These are phyloP conservation scores for Lasioglossum pauxillum DNA, from an alignment of 2,888 invertebrate species.

Conservation along the genomic window DNA sequence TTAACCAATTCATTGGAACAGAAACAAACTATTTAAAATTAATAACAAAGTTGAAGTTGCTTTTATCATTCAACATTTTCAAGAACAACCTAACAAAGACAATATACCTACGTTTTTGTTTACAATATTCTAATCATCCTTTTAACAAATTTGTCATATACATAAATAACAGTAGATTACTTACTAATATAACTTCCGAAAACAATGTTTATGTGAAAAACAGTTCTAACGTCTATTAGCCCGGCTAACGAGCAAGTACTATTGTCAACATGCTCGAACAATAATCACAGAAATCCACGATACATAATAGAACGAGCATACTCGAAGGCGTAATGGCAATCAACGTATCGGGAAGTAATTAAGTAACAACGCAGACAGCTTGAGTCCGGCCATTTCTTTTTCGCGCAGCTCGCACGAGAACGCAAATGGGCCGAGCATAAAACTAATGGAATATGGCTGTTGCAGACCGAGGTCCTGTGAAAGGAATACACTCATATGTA, in stretches of 20 bases:
- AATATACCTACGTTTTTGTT: too few species aligned
- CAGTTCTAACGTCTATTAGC: background rate
- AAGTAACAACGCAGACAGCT: slow-evolving; percentile 10
- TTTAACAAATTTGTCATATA: background rate
- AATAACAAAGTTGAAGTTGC: too few species aligned
- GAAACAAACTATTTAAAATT: too few species aligned
- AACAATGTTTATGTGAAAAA: background rate
- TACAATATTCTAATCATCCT: too few species aligned
- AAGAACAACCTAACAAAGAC: too few species aligned
- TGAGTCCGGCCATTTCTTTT: slow-evolving; percentile 24
- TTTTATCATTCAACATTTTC: too few species aligned
- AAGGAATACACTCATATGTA: slow-evolving; percentile 31
- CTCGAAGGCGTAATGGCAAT: background rate
- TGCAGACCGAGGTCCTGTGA: slow-evolving; percentile 39
- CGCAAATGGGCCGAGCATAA: slow-evolving; percentile 50
- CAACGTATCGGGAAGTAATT: slow-evolving; percentile 38
- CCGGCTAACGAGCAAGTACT: background rate
- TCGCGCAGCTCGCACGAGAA: slow-evolving; percentile 20
- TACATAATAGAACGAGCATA: slow-evolving; percentile 2
- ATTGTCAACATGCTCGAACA: background rate
- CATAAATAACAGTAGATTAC: background rate
- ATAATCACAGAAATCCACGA: background rate
- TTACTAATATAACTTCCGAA: background rate
- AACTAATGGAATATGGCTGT: slow-evolving; percentile 70
- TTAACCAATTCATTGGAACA: too few species aligned